phyloP scores from a whole-genome alignment of 2,113 vertebrate species.

The Origma solitaria region DNA sequence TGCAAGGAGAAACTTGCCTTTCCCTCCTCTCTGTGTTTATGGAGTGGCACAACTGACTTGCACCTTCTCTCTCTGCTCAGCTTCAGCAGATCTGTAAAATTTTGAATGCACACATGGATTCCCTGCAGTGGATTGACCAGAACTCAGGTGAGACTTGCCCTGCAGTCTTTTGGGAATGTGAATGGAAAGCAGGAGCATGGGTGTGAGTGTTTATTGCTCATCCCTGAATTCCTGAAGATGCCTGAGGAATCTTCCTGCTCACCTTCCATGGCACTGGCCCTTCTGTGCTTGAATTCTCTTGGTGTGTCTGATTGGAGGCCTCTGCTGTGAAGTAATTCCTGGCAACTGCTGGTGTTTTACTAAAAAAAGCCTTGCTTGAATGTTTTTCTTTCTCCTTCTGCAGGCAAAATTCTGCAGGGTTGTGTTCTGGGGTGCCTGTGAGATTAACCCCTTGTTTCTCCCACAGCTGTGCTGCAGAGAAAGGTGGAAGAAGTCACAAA shows the following conservation, averaged over 20 bases:
- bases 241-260: neutral
- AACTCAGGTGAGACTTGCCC: conserved; percentile 76
- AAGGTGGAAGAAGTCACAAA: conserved; percentile 92
- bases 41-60: neutral
- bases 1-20: neutral
- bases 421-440: neutral
- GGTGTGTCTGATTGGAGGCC: neutral
- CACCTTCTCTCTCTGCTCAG: conserved; percentile 27
- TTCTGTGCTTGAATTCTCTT: neutral
- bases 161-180: neutral
- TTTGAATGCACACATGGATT: conserved; percentile 97
- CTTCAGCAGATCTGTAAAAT: conserved; percentile 99
- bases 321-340: neutral
- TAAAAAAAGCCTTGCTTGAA: too few species aligned
- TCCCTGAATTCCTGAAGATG: neutral
- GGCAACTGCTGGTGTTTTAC: neutral
- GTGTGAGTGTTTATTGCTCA: neutral
- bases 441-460: neutral
- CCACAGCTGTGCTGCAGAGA: conserved; percentile 81
- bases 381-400: neutral
- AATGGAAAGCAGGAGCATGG: neutral
- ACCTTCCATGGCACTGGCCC: neutral
- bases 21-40: neutral
- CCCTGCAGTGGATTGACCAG: conserved; percentile 95
- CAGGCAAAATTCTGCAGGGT: too few species aligned